Percentiles rank a stretch among this genome's conserved stretches.
These are phyloP conservation scores for Ovis canadensis DNA, from an alignment of 2,113 vertebrate genomes.

Conservation along the genomic window DNA sequence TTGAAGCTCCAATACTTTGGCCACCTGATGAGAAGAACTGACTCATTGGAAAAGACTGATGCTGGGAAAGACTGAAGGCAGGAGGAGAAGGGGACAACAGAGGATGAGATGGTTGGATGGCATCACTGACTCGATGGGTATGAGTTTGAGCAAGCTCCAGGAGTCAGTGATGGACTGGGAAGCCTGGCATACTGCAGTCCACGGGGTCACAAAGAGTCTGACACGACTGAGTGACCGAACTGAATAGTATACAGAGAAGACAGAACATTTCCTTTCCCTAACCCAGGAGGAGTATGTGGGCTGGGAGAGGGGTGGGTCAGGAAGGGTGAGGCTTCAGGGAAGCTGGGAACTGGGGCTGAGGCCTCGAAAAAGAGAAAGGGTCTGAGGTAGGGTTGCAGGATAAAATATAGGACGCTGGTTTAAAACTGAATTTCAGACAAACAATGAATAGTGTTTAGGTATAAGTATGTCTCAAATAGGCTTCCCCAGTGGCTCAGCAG, in stretches of 20 bases:
- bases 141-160: neutral
- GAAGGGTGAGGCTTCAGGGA: neutral
- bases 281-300: neutral
- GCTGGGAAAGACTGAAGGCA: neutral
- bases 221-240: neutral
- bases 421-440: neutral
- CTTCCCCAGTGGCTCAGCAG: neutral
- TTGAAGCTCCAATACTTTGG: neutral
- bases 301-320: neutral
- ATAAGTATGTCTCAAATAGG: neutral
- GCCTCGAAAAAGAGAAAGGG: neutral
- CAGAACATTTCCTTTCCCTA: neutral
- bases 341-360: neutral
- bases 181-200: neutral
- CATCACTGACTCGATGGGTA: neutral
- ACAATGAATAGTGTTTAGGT: neutral
- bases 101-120: neutral
- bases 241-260: neutral
- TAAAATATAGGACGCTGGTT: neutral
- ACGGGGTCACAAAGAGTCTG: neutral
- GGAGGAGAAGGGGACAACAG: neutral
- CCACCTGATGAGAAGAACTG: neutral
- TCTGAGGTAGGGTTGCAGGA: neutral
- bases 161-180: neutral
- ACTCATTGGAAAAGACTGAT: neutral